Evolutionary conservation across 2,797 vertebrate species (phyloP).

Genomic region (Fistularia commersonii): DNA sequence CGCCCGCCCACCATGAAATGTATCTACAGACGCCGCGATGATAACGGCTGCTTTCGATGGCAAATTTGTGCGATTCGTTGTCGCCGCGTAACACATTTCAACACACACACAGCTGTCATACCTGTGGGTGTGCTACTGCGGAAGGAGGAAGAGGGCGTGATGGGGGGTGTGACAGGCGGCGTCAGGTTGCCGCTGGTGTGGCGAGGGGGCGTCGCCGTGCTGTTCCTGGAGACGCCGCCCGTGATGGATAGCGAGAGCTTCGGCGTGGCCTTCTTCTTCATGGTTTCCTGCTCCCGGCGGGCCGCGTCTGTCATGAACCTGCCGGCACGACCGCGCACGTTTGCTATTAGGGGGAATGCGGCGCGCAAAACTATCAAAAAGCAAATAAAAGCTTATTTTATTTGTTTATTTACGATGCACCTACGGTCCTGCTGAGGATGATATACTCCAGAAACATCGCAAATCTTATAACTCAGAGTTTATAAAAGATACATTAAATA

Average conservation of each 20-base stretch:
- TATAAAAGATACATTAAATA: no score
- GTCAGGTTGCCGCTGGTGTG: constrained; percentile 99
- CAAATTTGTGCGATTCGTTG: no score
- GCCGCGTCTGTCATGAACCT: constrained; percentile 99
- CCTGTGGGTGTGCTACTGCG: constrained; percentile 98
- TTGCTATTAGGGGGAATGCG: no score
- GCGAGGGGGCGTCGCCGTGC: constrained; percentile 94
- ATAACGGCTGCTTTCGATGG: no score
- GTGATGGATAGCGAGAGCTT: constrained; percentile 94
- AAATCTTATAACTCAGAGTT: no score
- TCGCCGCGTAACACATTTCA: constrained; percentile 17
- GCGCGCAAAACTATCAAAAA: no score
- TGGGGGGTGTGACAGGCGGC: constrained; percentile 97
- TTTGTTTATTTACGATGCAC: no score
- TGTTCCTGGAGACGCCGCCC: constrained; percentile 90
- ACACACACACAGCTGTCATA: constrained; percentile 63
- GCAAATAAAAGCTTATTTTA: no score
- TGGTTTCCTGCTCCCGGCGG: constrained; percentile 92
- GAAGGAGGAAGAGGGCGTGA: constrained; percentile 97
- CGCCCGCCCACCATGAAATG: no score
- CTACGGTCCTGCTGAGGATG: no score
- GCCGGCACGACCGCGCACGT: neutral
- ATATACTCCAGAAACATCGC: no score
- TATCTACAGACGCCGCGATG: no score
- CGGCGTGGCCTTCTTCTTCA: constrained; percentile 95